These are phyloP conservation scores for Melanerpes aurifrons DNA, from an alignment of 2,113 vertebrate genomes.

Conservation along the genomic window DNA sequence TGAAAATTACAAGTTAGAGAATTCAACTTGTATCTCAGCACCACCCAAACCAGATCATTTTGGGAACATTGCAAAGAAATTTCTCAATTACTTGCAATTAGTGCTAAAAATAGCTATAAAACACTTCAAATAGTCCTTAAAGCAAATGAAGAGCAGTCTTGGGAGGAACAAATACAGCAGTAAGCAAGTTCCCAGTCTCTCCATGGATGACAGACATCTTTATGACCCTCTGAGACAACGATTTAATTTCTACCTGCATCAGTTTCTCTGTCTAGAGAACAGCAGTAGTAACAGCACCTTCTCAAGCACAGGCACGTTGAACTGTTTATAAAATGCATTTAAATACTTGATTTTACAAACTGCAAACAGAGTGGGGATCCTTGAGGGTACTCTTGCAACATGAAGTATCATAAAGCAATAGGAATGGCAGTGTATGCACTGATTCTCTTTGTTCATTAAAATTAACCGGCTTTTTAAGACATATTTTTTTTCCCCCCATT, in stretches of 20 bases:
- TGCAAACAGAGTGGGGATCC: neutral
- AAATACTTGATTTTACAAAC: neutral
- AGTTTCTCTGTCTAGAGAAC: neutral
- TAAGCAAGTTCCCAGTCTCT: neutral
- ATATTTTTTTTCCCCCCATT: neutral
- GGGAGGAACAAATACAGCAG: neutral
- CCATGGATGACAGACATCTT: neutral
- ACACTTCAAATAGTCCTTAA: conserved; percentile 1
- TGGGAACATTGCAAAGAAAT: conserved; percentile 17
- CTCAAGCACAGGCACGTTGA: neutral
- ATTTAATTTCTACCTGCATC: neutral
- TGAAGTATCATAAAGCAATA: neutral
- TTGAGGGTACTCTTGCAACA: neutral
- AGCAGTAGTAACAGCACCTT: neutral
- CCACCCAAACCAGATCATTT: conserved; percentile 20
- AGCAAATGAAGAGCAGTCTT: neutral
- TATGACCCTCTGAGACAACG: neutral
- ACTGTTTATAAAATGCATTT: neutral
- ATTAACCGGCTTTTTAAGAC: neutral
- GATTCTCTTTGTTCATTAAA: neutral
- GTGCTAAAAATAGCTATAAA: conserved; percentile 37
- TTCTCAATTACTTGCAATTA: conserved; percentile 35
- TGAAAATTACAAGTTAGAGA: neutral
- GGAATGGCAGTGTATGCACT: fast-evolving
- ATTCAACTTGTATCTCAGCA: neutral